Base-by-base conservation (phyloP, 1,140 invertebrate species). In the Limonius californicus region DNA sequence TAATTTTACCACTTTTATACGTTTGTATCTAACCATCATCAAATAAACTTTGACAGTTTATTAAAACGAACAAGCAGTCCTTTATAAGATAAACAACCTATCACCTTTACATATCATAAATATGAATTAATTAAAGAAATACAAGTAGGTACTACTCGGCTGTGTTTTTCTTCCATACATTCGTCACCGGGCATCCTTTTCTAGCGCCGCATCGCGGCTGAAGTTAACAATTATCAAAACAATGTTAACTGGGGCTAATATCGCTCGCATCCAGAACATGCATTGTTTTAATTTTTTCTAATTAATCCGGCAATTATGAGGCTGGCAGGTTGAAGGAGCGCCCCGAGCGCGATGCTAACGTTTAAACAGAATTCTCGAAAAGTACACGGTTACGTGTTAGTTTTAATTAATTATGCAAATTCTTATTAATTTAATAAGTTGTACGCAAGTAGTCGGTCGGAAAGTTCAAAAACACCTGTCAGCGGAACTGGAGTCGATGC, bases 401-500 rank as follows among this genome's bases (percentile, higher is more conserved):
- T 18, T 50, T 50, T 50, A 50, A 50, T 50, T 50, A 50, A 50
- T 50, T 50, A 50, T 50, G 45, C 16, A 50, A 50, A 50, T 50
- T 50, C 14, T 7, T 50, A 50, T 50, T 50, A 50, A 50, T 50
- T 50, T 50, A 18, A 50, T 50, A 50, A 50, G 45, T 19, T 50
- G 16, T 16, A 50, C 16, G 45, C 45, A 19, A 50, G 45, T 39
- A 39, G 35, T 50, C 16, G 8, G 45, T 21, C 45, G 45, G 20
- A 21, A 50, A 50, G 45, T 50, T 50, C 20, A 50, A 50, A 50
- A 50, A 50, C 45, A 50, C 45, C 45, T 50, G 45, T 39, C 35
- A 39, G 23, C 23, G 23, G 23, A 27, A 39, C 35, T 39, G 35
- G n/a, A 39, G 35, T 39, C 35, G 35, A 39, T 39, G 35, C 35